Conservation (phyloP, 2,888 invertebrate genomes). For the Eucera pruinosa region DNA sequence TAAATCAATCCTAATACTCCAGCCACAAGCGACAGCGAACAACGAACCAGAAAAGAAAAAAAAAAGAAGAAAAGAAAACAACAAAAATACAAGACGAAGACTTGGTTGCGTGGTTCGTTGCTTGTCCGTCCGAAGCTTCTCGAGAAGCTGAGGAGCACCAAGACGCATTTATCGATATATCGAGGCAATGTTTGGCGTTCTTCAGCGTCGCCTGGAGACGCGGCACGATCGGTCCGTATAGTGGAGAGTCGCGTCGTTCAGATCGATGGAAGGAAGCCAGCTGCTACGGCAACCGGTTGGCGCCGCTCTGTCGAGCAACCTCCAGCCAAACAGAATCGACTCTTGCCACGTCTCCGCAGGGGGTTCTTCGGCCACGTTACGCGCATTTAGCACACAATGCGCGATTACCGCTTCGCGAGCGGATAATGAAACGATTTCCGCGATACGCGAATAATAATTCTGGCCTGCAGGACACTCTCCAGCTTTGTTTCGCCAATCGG, state of each 20-base stretch:
- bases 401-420: slow-evolving; percentile 64
- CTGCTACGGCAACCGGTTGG: slow-evolving; percentile 56
- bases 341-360: slow-evolving; percentile 50
- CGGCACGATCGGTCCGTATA: slow-evolving; percentile 38
- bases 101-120: slow-evolving; percentile 26
- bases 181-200: slow-evolving; percentile 37
- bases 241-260: slow-evolving; percentile 24
- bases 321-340: slow-evolving; percentile 41
- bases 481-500: slow-evolving; percentile 11
- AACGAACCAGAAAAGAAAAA: slow-evolving; percentile 1
- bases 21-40: slow-evolving; percentile 27
- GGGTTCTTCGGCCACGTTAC: slow-evolving; percentile 53
- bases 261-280: slow-evolving; percentile 58
- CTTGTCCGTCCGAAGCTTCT: slow-evolving; percentile 12
- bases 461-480: slow-evolving; percentile 1
- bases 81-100: slow-evolving; percentile 13
- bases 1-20: slow-evolving; percentile 46
- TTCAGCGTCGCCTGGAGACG: slow-evolving; percentile 41
- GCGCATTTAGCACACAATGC: slow-evolving; percentile 69
- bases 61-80: slow-evolving; percentile 9
- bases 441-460: slow-evolving; percentile 56
- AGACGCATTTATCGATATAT: slow-evolving; percentile 50
- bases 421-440: slow-evolving; percentile 70
- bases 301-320: slow-evolving; percentile 55
- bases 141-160: slow-evolving; percentile 8